Evolutionary conservation across 2,888 invertebrate species (phyloP), one percentile per base, ranked within the genome.

Genomic region (Mythimna ferrago): DNA sequence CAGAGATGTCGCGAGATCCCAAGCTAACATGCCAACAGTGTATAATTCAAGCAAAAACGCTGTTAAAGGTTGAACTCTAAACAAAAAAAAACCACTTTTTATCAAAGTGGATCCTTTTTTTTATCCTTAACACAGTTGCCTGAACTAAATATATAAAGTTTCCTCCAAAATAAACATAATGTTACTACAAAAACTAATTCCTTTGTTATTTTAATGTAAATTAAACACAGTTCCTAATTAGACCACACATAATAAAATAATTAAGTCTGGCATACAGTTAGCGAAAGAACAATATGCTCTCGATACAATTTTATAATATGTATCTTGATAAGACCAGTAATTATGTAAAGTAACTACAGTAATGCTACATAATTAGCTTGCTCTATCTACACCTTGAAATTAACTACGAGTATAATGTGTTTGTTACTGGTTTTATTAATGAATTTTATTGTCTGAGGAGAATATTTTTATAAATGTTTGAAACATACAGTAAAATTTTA

Each of bases 271-370:
- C 73, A 60, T 44, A 44, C 26, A 62, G 65, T 73, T 74, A 54
- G 73, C 80, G 56, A 19, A 32, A 41, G 38, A 68, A 63, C 51
- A 63, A 68, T 63, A 63, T 60, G 16, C 38, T 41, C 16, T 64
- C 11, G 1, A n/a, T 51, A 26, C 41, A 21, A 21, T 74, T 44
- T 53, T 58, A 62, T 16, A 32, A 21, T 44, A 54, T 57, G 11
- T 67, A 58, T 65, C 53, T 80, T 80, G 78, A 78, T 80, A 80
- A 78, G 14, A 26, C 65, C 81, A 71, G 80, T 80, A 77, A 77
- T 57, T 64, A 51, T 54, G 38, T 62, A 41, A n/a, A 48, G 63
- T 21, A 32, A 19, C 21, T 54, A 26, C 26, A 26, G 26, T 26
- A 26, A 26, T 26, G 26, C 60, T n/a, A 32, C 2, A 6, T 73